Evolutionary conservation across 2,797 vertebrate species (phyloP).

Genomic region (Tauraco hartlaubi): DNA sequence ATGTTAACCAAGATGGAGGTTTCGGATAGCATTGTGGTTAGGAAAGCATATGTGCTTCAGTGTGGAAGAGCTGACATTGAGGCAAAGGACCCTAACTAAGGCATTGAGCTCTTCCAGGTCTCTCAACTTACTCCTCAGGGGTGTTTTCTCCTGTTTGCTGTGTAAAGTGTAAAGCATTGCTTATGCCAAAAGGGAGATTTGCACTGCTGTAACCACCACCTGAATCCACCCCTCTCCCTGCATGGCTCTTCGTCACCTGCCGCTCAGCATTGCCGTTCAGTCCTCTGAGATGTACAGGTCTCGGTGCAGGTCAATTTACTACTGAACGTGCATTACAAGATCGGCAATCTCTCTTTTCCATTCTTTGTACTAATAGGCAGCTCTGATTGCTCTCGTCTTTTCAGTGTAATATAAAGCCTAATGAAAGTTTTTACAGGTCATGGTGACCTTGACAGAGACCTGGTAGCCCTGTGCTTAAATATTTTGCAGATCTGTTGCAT

Average conservation of each 20-base stretch:
- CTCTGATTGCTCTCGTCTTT: not conserved
- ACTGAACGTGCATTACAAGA: not conserved
- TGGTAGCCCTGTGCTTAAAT: not conserved
- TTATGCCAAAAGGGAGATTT: not conserved
- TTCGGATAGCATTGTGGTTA: conserved; percentile 40
- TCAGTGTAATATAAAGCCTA: not conserved
- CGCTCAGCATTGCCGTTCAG: not conserved
- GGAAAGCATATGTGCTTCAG: not conserved
- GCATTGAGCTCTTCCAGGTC: not conserved
- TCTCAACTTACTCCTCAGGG: not conserved
- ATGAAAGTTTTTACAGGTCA: conserved; percentile 11
- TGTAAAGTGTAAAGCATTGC: not conserved
- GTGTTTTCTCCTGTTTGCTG: not conserved
- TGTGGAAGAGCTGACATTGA: not conserved
- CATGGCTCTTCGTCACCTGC: not conserved
- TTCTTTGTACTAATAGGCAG: not conserved
- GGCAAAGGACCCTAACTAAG: not conserved
- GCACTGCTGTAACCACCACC: not conserved
- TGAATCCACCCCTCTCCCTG: not conserved
- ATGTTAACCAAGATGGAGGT: conserved; percentile 57
- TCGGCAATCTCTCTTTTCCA: not conserved
- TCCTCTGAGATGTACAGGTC: not conserved
- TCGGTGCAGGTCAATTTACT: not conserved
- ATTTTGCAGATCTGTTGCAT: not conserved
- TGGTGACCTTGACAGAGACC: not conserved